Percentiles rank a stretch among this genome's conserved stretches.
Evolutionary conservation across 1,140 invertebrate genomes (phyloP).

Genomic region (Harpegnathos saltator): DNA sequence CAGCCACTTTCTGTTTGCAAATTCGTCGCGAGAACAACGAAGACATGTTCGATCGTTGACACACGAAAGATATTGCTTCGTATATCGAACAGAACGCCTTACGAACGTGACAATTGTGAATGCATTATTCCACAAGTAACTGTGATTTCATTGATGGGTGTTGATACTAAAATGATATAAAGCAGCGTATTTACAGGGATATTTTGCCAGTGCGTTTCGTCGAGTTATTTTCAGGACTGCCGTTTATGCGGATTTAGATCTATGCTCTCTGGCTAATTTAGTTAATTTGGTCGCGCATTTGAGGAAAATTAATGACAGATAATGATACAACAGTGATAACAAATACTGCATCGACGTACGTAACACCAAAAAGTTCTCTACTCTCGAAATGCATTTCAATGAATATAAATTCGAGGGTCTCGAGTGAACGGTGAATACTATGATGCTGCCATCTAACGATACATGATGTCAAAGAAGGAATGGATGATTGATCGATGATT

Average conservation of each 20-base stretch:
- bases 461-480: background rate
- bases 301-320: background rate
- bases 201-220: background rate
- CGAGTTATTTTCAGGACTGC: background rate
- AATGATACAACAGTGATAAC: background rate
- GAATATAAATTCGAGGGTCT: background rate
- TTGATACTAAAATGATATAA: slow-evolving; percentile 1
- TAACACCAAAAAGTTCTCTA: slow-evolving; percentile 14
- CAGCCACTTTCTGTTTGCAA: background rate
- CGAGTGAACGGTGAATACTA: background rate
- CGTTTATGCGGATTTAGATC: background rate
- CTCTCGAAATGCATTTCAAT: background rate
- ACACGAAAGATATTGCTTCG: background rate
- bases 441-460: background rate
- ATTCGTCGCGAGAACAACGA: background rate
- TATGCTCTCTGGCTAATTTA: background rate
- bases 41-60: slow-evolving; percentile 30
- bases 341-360: background rate
- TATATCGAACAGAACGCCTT: background rate
- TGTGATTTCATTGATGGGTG: slow-evolving; percentile 8
- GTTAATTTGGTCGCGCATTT: background rate
- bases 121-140: slow-evolving; percentile 18
- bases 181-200: background rate
- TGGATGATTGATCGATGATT: too few species aligned
- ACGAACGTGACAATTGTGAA: slow-evolving; percentile 1